phyloP scores from a whole-genome alignment of 2,888 invertebrate species.

The Brachylomia viminalis region DNA sequence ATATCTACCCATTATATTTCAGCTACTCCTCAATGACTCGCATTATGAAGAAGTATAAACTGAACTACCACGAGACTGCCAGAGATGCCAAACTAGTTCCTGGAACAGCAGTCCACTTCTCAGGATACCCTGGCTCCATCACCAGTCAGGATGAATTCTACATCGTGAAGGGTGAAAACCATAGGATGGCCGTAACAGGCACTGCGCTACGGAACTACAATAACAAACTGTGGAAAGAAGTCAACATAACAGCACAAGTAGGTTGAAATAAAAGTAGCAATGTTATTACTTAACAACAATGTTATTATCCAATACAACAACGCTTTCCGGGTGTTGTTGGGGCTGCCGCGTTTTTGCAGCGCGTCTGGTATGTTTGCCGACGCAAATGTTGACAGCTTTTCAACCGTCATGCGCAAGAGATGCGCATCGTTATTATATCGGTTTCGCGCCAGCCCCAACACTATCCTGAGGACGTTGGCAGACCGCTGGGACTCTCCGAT shows the following conservation, averaged over 20 bases:
- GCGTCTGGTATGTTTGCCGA: no score
- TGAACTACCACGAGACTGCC: constrained; percentile 92
- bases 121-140: constrained; percentile 95
- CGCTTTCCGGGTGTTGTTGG: no score
- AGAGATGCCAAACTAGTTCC: constrained; percentile 90
- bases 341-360: no score
- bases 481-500: no score
- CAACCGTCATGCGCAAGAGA: no score
- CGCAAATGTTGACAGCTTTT: no score
- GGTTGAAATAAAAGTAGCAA: constrained; percentile 58
- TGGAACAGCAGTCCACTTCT: constrained; percentile 93
- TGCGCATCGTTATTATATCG: no score
- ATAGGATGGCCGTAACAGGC: constrained; percentile 93
- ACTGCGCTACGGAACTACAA: constrained; percentile 95
- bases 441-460: no score
- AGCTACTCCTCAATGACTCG: constrained; percentile 95
- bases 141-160: constrained; percentile 96
- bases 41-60: constrained; percentile 95
- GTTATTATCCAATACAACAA: no score
- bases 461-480: no score
- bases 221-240: constrained; percentile 92
- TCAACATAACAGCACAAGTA: constrained; percentile 92
- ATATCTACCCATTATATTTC: constrained; percentile 45
- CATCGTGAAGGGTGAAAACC: constrained; percentile 90
- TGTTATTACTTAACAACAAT: no score